A percentile compares a stretch with the other conserved stretches of the same genome.
These are phyloP conservation scores for Craniophora ligustri DNA, from an alignment of 2,888 invertebrate genomes.

Conservation along the genomic window DNA sequence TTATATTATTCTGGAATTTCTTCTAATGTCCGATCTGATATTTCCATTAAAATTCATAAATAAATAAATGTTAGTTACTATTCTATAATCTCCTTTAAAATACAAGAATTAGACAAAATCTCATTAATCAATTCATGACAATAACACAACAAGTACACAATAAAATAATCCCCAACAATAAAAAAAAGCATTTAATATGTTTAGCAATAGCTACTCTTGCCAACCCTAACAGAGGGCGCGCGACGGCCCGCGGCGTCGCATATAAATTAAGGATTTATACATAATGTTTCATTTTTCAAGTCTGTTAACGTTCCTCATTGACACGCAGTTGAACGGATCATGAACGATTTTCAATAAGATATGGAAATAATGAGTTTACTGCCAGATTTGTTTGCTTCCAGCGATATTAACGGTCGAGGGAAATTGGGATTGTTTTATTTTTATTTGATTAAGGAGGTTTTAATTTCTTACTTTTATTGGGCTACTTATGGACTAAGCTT, in stretches of 20 bases:
- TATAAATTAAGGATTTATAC: constrained; percentile 88
- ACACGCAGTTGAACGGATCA: constrained; percentile 35
- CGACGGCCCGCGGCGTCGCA: constrained; percentile 79
- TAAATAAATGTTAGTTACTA: too few species aligned
- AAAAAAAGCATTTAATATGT: neutral
- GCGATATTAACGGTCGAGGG: constrained; percentile 15
- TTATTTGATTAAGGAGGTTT: too few species aligned
- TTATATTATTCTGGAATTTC: too few species aligned
- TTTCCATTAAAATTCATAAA: too few species aligned
- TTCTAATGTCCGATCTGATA: too few species aligned
- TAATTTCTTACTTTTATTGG: too few species aligned
- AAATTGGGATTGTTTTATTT: neutral
- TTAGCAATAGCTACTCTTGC: constrained; percentile 12
- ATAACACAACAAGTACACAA: neutral
- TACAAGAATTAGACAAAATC: neutral
- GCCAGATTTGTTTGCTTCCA: constrained; percentile 22
- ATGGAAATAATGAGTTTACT: constrained; percentile 28
- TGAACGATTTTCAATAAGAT: constrained; percentile 32
- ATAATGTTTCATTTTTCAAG: constrained; percentile 87
- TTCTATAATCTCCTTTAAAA: neutral
- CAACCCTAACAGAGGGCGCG: constrained; percentile 67
- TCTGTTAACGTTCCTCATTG: constrained; percentile 61
- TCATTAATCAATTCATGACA: neutral
- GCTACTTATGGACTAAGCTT: too few species aligned
- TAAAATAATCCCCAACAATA: neutral